These are phyloP conservation scores for Balaeniceps rex DNA, from an alignment of 2,113 vertebrate species.

Conservation along the genomic window DNA sequence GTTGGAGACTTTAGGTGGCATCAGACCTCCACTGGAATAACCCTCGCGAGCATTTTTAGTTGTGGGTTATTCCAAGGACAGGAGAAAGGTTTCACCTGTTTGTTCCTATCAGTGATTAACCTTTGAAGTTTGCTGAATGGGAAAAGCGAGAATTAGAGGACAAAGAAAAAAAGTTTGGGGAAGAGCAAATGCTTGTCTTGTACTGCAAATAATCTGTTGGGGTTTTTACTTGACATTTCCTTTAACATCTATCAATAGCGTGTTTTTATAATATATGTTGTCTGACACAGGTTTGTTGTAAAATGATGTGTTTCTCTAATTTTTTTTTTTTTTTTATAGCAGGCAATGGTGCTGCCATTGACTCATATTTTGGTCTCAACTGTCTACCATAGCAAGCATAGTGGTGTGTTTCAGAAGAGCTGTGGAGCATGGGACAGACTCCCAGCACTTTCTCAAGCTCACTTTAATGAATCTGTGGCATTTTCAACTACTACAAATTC, in stretches of 20 bases:
- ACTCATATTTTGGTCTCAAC: neutral
- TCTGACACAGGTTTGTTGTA: neutral
- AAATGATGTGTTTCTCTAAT: neutral
- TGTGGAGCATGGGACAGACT: neutral
- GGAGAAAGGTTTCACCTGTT: neutral
- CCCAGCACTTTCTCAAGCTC: slow-evolving; percentile 7
- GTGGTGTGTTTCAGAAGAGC: neutral
- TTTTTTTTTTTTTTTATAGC: neutral
- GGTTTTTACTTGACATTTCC: neutral
- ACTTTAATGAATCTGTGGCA: neutral
- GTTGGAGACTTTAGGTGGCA: slow-evolving; percentile 59
- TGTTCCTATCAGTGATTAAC: neutral
- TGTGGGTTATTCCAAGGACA: neutral
- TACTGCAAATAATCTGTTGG: neutral
- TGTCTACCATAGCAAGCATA: neutral
- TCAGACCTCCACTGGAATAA: neutral
- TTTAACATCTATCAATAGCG: neutral
- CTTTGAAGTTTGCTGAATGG: neutral
- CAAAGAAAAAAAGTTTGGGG: neutral
- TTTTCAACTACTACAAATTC: neutral
- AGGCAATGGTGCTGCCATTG: neutral
- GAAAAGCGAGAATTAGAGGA: neutral
- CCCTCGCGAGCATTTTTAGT: neutral
- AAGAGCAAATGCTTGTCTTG: neutral
- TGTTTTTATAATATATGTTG: neutral